phyloP scores from a whole-genome alignment of 2,888 invertebrate genomes.

The Lasioglossum vierecki region DNA sequence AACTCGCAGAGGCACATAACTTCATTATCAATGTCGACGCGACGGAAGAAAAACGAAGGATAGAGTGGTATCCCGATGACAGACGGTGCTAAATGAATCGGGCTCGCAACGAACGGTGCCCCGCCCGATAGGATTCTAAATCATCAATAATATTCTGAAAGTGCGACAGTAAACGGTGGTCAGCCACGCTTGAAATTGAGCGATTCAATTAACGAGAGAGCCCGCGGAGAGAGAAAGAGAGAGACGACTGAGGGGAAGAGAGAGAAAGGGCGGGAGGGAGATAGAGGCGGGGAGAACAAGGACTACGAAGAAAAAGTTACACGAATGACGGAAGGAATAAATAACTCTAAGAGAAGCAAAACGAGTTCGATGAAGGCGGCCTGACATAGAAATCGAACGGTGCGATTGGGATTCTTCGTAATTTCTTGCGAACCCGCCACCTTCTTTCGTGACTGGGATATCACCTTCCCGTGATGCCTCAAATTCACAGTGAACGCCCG shows the following conservation, averaged over 20 bases:
- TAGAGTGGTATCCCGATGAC: background rate
- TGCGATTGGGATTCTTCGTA: constrained; percentile 37
- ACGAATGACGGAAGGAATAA: constrained; percentile 40
- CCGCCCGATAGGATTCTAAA: background rate
- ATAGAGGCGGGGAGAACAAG: too few relatives aligned
- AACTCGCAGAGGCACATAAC: background rate
- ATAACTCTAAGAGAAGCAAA: constrained; percentile 35
- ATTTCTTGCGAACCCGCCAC: constrained; percentile 36
- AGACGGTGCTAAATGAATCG: background rate
- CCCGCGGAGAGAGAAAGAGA: background rate
- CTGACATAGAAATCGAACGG: constrained; percentile 45
- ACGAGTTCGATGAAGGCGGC: constrained; percentile 8
- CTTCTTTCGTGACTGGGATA: constrained; percentile 18
- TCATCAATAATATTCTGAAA: constrained; percentile 8
- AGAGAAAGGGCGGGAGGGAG: background rate
- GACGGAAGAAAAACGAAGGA: background rate
- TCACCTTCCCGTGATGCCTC: constrained; percentile 9
- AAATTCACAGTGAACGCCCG: background rate
- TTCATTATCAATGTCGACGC: background rate
- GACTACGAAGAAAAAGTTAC: constrained; percentile 36
- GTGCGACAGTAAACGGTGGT: constrained; percentile 2
- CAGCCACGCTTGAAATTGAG: constrained; percentile 37
- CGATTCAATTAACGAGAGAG: constrained; percentile 46
- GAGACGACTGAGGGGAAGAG: background rate
- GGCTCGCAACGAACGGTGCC: background rate